phyloP scores from a whole-genome alignment of 2,888 invertebrate genomes.

The Zygaena filipendulae region DNA sequence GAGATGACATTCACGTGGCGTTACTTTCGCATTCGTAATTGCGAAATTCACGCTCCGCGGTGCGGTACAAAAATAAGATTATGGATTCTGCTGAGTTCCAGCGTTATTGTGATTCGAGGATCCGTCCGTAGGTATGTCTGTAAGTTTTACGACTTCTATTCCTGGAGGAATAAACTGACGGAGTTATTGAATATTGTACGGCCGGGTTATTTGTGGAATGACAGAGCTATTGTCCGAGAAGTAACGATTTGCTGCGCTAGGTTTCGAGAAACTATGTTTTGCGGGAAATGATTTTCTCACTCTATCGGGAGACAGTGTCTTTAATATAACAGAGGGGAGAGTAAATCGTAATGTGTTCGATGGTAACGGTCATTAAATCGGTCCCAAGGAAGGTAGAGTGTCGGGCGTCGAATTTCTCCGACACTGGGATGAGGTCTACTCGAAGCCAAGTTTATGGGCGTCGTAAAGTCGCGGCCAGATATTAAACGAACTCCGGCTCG shows the following conservation, averaged over 20 bases:
- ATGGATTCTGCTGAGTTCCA: slow-evolving; percentile 66
- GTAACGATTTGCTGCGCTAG: too few species aligned
- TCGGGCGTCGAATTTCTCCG: slow-evolving; percentile 41
- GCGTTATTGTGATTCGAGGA: slow-evolving; percentile 69
- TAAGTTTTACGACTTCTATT: slow-evolving; percentile 61
- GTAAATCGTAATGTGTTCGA: slow-evolving; percentile 12
- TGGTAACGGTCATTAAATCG: slow-evolving; percentile 21
- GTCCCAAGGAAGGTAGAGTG: slow-evolving; percentile 27
- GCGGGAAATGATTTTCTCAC: too few species aligned
- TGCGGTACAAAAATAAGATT: slow-evolving; percentile 70
- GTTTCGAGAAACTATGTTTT: not conserved
- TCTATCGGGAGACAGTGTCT: too few species aligned
- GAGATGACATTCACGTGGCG: slow-evolving; percentile 35
- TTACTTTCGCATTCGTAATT: slow-evolving; percentile 44
- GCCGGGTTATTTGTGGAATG: slow-evolving; percentile 59
- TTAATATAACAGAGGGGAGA: too few species aligned
- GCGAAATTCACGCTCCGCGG: slow-evolving; percentile 67
- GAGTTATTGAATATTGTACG: slow-evolving; percentile 63
- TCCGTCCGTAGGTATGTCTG: slow-evolving; percentile 67
- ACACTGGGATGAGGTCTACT: slow-evolving; percentile 33
- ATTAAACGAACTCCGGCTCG: slow-evolving; percentile 24
- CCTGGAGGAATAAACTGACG: slow-evolving; percentile 62
- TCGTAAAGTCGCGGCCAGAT: slow-evolving; percentile 46
- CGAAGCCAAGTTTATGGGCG: slow-evolving; percentile 33
- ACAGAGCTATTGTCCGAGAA: slow-evolving; percentile 52